phyloP scores from a whole-genome alignment of 2,888 invertebrate genomes.

The Tiliacea aurago region DNA sequence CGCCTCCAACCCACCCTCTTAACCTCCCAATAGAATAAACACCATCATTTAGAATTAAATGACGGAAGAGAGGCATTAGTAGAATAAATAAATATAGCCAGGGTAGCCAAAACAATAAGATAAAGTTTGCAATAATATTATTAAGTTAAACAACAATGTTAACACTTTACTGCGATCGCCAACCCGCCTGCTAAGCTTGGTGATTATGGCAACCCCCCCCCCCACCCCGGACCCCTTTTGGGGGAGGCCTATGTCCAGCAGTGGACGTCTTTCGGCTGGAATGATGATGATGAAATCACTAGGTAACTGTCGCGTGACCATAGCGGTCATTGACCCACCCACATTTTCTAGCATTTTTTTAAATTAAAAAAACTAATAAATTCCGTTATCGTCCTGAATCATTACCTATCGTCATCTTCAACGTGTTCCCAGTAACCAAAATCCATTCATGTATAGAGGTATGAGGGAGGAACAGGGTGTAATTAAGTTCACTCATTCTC shows the following conservation, averaged over 20 bases:
- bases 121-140: constrained; percentile 30
- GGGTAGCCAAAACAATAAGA: constrained; percentile 27
- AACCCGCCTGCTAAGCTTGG: too few species aligned
- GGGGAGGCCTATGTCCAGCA: too few species aligned
- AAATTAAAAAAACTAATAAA: not conserved
- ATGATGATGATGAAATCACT: too few species aligned
- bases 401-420: not conserved
- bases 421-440: not conserved
- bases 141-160: constrained; percentile 1
- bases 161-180: too few species aligned
- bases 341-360: not conserved
- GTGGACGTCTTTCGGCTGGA: too few species aligned
- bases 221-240: too few species aligned
- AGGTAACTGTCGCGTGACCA: not conserved
- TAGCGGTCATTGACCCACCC: not conserved
- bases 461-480: too few species aligned
- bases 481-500: too few species aligned
- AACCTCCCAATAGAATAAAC: constrained; percentile 36
- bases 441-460: too few species aligned
- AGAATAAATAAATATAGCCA: constrained; percentile 27
- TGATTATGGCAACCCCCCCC: too few species aligned
- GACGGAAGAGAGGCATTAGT: constrained; percentile 39
- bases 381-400: not conserved
- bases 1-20: not conserved
- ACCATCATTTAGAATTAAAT: constrained; percentile 48